A percentile compares a stretch with the other conserved stretches of the same genome.
Conservation (phyloP, 2,888 invertebrate species). For the Ischnus inquisitorius region DNA sequence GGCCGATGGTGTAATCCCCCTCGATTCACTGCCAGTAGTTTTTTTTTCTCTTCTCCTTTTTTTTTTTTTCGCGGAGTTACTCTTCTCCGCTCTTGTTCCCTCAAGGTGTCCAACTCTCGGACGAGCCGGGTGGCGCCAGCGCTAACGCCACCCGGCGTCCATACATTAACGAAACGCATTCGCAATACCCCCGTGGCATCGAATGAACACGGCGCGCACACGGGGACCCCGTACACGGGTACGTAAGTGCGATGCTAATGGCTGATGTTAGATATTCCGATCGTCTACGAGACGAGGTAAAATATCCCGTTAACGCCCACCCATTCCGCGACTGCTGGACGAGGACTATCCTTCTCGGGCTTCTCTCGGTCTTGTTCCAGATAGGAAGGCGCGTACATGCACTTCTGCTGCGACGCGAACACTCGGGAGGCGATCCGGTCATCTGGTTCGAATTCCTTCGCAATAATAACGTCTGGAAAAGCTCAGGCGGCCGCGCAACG, state of each 20-base stretch:
- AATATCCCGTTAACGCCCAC: conserved; percentile 36
- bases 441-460: conserved; percentile 8
- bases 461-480: conserved; percentile 29
- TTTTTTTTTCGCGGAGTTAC: neutral
- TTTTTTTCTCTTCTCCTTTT: neutral
- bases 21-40: neutral
- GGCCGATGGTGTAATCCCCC: conserved; percentile 35
- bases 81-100: conserved; percentile 25
- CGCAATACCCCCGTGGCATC: conserved; percentile 12
- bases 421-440: neutral
- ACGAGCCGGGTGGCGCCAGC: conserved; percentile 41
- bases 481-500: neutral
- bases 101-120: conserved; percentile 20
- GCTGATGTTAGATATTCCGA: neutral
- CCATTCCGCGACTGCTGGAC: neutral
- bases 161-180: conserved; percentile 17
- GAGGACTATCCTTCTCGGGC: neutral
- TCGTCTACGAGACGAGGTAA: conserved; percentile 32
- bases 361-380: neutral
- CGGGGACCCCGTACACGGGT: conserved; percentile 1
- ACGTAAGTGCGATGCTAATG: neutral
- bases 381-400: neutral
- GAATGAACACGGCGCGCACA: neutral
- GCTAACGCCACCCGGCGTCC: conserved; percentile 5
- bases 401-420: neutral